These are phyloP conservation scores for Drosophila tani DNA, from an alignment of 1,140 invertebrate species.

Conservation along the genomic window DNA sequence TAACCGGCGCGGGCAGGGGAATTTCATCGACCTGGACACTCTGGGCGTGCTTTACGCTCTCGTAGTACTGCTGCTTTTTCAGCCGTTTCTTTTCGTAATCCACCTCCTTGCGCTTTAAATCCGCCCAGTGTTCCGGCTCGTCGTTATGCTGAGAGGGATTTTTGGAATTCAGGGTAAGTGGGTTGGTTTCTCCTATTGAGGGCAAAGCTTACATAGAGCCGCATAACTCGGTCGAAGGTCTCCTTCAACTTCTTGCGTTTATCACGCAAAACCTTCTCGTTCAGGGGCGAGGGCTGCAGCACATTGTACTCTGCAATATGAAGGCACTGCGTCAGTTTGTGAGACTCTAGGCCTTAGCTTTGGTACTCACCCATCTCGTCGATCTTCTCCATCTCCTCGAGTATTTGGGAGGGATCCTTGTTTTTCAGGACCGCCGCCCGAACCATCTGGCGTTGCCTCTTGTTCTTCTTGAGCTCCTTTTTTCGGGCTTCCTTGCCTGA, in stretches of 20 bases:
- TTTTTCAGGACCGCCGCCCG: conserved; percentile 98
- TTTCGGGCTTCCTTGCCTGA: conserved; percentile 98
- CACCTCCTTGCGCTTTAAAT: conserved; percentile 94
- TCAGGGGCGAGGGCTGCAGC: conserved; percentile 95
- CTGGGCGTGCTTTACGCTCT: conserved; percentile 97
- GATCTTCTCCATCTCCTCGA: conserved; percentile 98
- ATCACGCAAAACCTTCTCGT: conserved; percentile 98
- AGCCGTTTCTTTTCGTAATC: conserved; percentile 96
- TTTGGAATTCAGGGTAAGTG: neutral
- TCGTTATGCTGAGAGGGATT: conserved; percentile 92
- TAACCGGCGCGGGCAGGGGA: conserved; percentile 91
- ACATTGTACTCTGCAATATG: conserved; percentile 94
- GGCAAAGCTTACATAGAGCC: conserved; percentile 95
- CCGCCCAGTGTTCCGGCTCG: conserved; percentile 96
- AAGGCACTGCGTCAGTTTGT: conserved; percentile 18
- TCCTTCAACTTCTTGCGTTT: conserved; percentile 98
- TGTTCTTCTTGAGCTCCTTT: conserved; percentile 99
- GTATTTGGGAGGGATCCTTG: conserved; percentile 97
- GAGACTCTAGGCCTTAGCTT: neutral
- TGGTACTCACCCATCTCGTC: conserved; percentile 96
- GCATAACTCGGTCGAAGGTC: conserved; percentile 96
- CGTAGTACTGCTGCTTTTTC: conserved; percentile 95
- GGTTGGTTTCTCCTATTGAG: conserved; percentile 3
- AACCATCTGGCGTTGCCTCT: conserved; percentile 97
- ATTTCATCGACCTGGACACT: conserved; percentile 99